A percentile compares a stretch with the other conserved stretches of the same genome.
Conservation (phyloP, 2,797 vertebrate genomes). For the Stomatorhinus walkeri region DNA sequence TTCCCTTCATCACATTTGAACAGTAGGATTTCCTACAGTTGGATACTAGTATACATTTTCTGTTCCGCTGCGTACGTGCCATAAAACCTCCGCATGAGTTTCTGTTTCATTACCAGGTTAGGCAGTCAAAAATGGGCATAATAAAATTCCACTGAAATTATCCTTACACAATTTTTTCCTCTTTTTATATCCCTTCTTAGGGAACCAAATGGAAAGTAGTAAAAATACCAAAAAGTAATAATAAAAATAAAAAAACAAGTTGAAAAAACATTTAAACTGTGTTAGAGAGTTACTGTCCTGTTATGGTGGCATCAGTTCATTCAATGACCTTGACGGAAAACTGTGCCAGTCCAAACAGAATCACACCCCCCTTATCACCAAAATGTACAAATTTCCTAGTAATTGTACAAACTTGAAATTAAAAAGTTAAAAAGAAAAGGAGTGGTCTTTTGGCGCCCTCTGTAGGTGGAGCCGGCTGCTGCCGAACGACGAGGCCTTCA, state of each 20-base stretch:
- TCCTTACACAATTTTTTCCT: slow-evolving; percentile 5
- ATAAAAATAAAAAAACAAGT: background rate
- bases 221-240: slow-evolving; percentile 31
- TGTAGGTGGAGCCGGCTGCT: background rate
- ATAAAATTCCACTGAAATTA: background rate
- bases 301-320: background rate
- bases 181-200: slow-evolving; percentile 15
- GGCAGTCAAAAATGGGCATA: background rate
- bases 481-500: background rate
- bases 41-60: background rate
- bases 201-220: slow-evolving; percentile 14
- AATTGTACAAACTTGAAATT: background rate
- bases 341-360: background rate
- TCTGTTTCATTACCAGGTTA: background rate
- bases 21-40: slow-evolving; percentile 1
- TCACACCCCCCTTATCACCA: background rate
- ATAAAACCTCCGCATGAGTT: background rate
- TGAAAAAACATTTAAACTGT: background rate
- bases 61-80: background rate
- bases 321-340: background rate
- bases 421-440: slow-evolving; percentile 3
- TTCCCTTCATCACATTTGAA: background rate
- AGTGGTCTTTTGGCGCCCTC: background rate
- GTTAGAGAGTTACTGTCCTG: background rate
- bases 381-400: slow-evolving; percentile 7